These are phyloP conservation scores for Synaphobranchus kaupii DNA, from an alignment of 2,797 vertebrate genomes.

Conservation along the genomic window DNA sequence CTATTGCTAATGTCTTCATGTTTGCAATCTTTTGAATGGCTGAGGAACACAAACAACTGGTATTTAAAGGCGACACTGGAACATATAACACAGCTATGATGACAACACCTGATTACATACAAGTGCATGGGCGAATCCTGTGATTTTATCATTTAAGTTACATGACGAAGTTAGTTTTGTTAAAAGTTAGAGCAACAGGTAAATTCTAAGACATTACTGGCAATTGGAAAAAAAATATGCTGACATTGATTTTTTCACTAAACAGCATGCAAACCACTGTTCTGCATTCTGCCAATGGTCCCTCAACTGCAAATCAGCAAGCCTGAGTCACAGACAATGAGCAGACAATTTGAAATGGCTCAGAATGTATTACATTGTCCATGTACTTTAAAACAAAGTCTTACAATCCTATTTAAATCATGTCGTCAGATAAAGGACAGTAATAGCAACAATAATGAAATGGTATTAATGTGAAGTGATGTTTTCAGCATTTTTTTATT, in stretches of 20 bases:
- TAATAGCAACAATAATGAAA: slow-evolving; percentile 34
- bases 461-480: slow-evolving; percentile 7
- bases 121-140: not conserved
- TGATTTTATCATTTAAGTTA: not conserved
- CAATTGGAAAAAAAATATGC: not conserved
- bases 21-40: not conserved
- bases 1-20: not conserved
- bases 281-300: not conserved
- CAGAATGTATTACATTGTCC: not conserved
- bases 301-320: slow-evolving; percentile 2
- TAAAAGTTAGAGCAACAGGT: slow-evolving; percentile 1
- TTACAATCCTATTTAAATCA: not conserved
- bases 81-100: not conserved
- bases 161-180: slow-evolving; percentile 8
- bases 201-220: not conserved
- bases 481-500: not conserved
- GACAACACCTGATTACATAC: not conserved
- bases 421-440: slow-evolving; percentile 4
- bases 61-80: not conserved
- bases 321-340: slow-evolving; percentile 8
- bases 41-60: not conserved
- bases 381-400: not conserved
- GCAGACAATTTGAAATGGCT: not conserved
- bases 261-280: not conserved
- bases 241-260: not conserved